Base-by-base conservation (phyloP, 2,797 vertebrate genomes). In the Notamacropus eugenii region DNA sequence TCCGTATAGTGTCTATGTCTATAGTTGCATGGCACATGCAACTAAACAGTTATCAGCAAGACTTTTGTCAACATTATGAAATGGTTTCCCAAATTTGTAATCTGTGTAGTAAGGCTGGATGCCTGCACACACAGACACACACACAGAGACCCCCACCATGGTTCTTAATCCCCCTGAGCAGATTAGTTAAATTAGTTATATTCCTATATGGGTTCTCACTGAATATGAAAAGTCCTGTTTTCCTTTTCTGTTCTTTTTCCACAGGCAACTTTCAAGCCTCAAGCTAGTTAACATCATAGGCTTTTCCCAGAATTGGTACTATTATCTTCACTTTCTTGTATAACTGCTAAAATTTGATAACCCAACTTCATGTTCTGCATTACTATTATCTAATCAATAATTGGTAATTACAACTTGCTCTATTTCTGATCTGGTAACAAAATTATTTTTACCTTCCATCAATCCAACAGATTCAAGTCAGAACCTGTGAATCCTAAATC, bases 11-110 rank as follows among this genome's bases (percentile, higher is more conserved):
- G 67, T 40, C 16, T 74, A 74, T n/a, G n/a, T n/a, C n/a, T n/a
- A n/a, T n/a, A n/a, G n/a, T n/a, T n/a, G 16, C n/a, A 40, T 40
- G 22, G 16, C 16, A 74, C n/a, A 74, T 74, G 16, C n/a, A 74
- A 19, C 34, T 40, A 19, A 74, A 40, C n/a, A 40, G 8, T 74
- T 74, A 40, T 74, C n/a, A 74, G 34, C 62, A 67, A 5, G n/a
- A 16, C 62, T 40, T 67, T 67, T 16, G 62, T 34, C 62, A 67
- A 8, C 34, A n/a, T 94, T 93, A 55, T 93, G 57, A 94, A 91
- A 74, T 74, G 40, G n/a, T 94, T 29, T 97, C 94, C 57, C 93
- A 55, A 74, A 93, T 58, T 95, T 92, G 92, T 34, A 92, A 55
- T 90, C 92, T 94, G 92, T 22, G 55, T 94, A 92, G 55, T 55